Conservation (phyloP, 53 echinoderm and acorn worm species). For the Hippasteria phrygiana region DNA sequence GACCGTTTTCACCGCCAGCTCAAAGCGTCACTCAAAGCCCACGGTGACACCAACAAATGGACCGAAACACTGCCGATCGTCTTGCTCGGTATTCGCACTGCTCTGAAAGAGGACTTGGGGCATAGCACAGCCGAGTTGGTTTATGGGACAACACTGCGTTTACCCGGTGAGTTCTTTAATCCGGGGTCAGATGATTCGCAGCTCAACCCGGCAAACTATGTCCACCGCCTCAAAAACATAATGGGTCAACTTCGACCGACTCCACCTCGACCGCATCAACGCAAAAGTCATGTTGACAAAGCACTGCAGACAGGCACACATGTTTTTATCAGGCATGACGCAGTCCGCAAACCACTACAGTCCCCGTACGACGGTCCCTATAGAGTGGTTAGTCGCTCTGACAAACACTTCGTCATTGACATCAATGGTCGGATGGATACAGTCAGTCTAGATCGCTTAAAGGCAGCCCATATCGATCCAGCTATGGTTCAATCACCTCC, state of each 20-base stretch:
- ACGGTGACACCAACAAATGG: conserved; percentile 35
- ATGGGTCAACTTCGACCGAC: conserved; percentile 50
- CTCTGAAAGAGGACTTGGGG: conserved; percentile 63
- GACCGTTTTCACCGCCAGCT: conserved; percentile 50
- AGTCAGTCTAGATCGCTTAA: too few relatives aligned
- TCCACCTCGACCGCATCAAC: too few relatives aligned
- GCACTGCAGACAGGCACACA: conserved; percentile 56
- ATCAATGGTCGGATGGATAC: too few relatives aligned
- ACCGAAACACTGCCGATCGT: conserved; percentile 57
- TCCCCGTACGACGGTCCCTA: conserved; percentile 72
- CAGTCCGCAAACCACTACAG: conserved; percentile 65
- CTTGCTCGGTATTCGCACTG: conserved; percentile 60
- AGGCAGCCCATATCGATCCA: too few relatives aligned
- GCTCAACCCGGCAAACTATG: conserved; percentile 62
- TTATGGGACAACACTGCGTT: conserved; percentile 63
- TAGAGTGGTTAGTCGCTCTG: conserved; percentile 27
- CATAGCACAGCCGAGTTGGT: conserved; percentile 73
- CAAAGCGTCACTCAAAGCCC: conserved; percentile 46
- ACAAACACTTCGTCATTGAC: conserved; percentile 37
- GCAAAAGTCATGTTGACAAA: too few relatives aligned
- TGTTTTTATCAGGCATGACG: conserved; percentile 64
- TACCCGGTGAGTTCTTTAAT: conserved; percentile 71
- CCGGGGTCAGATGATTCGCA: too few relatives aligned
- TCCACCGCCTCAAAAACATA: conserved; percentile 49
- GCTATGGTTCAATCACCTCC: too few relatives aligned